These are phyloP conservation scores for Lithophane socia DNA, from an alignment of 2,888 invertebrate species.

Conservation along the genomic window DNA sequence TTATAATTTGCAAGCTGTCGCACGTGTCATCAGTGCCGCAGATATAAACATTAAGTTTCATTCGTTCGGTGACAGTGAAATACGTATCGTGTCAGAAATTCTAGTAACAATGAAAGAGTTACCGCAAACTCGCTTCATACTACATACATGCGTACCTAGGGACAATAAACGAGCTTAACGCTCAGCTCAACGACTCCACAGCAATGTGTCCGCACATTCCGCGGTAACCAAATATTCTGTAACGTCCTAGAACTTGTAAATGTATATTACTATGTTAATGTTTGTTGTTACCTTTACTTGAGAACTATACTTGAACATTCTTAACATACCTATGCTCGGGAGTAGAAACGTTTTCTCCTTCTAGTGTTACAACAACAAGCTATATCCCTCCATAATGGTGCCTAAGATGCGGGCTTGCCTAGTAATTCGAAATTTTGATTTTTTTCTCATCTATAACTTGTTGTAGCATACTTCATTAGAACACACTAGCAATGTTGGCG, in stretches of 20 bases:
- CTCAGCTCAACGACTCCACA: constrained; percentile 23
- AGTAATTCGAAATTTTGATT: not conserved
- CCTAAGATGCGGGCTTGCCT: too few species aligned
- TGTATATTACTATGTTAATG: not conserved
- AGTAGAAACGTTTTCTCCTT: not conserved
- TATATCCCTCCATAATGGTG: too few species aligned
- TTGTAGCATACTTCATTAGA: not conserved
- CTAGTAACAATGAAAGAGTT: not conserved
- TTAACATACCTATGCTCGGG: not conserved
- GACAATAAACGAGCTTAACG: constrained; percentile 10
- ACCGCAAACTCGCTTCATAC: constrained; percentile 1
- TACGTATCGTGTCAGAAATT: constrained; percentile 1
- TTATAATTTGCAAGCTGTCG: not conserved
- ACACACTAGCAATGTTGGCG: too few species aligned
- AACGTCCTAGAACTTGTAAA: not conserved
- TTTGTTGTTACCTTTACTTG: constrained; percentile 3
- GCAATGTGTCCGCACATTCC: constrained; percentile 38
- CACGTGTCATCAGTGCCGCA: not conserved
- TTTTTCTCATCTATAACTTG: not conserved
- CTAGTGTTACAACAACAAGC: not conserved
- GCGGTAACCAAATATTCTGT: constrained; percentile 9
- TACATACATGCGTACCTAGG: not conserved
- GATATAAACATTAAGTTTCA: not conserved
- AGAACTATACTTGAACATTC: not conserved
- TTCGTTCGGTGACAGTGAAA: not conserved